A percentile compares a stretch with the other conserved stretches of the same genome.
phyloP scores from a whole-genome alignment of 2,113 vertebrate species.

The Neogale vison region DNA sequence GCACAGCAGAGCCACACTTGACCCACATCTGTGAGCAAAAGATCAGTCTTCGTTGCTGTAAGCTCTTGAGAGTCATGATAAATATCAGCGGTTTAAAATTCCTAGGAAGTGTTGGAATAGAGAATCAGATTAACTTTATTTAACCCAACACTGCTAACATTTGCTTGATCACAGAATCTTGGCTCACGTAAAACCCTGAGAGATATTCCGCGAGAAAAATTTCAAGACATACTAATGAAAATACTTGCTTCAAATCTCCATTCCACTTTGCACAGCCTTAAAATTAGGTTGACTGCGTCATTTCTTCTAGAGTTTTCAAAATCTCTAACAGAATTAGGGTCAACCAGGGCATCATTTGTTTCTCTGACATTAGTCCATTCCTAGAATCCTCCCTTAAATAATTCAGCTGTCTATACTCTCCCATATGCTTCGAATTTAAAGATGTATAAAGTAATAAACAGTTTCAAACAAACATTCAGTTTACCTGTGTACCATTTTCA shows the following conservation, averaged over 20 bases:
- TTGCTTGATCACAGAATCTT: neutral
- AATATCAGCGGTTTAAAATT: neutral
- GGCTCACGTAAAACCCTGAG: neutral
- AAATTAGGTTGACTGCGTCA: neutral
- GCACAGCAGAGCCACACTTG: neutral
- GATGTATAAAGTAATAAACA: neutral
- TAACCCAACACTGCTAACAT: neutral
- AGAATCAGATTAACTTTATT: neutral
- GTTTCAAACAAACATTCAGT: neutral
- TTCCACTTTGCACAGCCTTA: neutral
- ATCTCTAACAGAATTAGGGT: neutral
- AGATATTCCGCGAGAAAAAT: neutral
- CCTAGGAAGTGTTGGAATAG: neutral
- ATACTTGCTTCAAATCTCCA: neutral
- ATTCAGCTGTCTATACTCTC: neutral
- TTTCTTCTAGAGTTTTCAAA: constrained; percentile 39
- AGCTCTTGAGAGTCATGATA: neutral
- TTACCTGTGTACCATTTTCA: neutral
- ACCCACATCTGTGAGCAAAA: neutral
- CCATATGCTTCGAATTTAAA: neutral
- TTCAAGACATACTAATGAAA: neutral
- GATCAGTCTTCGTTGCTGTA: neutral
- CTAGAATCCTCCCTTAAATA: neutral
- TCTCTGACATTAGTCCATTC: neutral
- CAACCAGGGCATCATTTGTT: neutral